These are phyloP conservation scores for Rafetus swinhoei DNA, from an alignment of 2,113 vertebrate species.

Conservation along the genomic window DNA sequence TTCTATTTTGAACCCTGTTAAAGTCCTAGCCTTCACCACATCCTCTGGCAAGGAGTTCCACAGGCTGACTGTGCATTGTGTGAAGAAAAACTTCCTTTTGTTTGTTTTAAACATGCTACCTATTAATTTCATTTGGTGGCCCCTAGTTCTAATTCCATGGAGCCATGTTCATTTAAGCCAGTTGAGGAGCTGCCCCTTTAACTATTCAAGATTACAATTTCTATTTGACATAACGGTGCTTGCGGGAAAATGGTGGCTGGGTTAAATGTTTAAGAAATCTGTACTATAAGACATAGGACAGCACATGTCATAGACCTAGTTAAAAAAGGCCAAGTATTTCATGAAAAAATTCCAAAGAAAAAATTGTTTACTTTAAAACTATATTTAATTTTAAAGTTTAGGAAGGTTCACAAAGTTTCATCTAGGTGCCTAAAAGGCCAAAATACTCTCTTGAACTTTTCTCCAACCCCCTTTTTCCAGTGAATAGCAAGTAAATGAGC, in stretches of 20 bases:
- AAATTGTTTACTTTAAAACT: background rate
- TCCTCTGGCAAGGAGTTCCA: no score
- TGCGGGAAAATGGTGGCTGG: background rate
- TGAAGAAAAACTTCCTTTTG: no score
- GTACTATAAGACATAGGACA: background rate
- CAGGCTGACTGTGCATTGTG: no score
- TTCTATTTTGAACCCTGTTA: no score
- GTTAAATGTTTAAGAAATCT: background rate
- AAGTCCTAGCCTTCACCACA: no score
- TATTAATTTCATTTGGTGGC: no score
- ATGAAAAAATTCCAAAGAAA: background rate
- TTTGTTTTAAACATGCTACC: no score
- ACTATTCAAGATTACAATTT: background rate
- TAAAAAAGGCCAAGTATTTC: background rate
- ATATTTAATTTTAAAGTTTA: background rate
- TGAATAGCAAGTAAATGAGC: background rate
- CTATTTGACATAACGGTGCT: background rate
- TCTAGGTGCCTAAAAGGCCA: background rate
- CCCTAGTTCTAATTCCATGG: background rate
- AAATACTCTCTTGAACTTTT: background rate
- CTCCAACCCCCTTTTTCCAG: background rate
- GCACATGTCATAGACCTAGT: background rate
- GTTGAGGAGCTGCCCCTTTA: rapidly evolving
- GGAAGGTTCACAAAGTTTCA: background rate
- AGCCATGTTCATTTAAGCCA: background rate